Base-by-base conservation (phyloP, 1,140 invertebrate genomes). In the Himalopsyche phryganea region DNA sequence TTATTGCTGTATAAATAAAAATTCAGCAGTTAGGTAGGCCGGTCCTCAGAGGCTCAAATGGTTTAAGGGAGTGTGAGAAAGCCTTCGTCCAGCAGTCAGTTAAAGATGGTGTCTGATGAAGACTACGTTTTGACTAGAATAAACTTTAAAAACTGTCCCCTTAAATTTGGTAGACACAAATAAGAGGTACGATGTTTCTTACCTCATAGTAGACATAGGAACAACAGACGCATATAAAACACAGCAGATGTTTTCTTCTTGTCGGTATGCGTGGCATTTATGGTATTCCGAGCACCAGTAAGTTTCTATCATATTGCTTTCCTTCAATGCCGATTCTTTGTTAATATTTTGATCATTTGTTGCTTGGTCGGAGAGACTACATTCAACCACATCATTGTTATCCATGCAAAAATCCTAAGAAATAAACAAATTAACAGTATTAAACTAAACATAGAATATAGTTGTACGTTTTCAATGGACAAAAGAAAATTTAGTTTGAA, bases 231-330 rank as follows among this genome's bases (percentile, higher is more conserved):
- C 77, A 68, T 86, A 89, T 1, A 90, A 68, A 6, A 84, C 81
- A 65, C 86, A 88, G 50, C 88, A 78, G 60, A 89, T 74, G 57
- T 85, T 76, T 65, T 83, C 74, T 11, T 75, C 76, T 15, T 80
- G 73, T 68, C 80, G 81, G 7, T 85, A 67, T 10, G 83, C 86
- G 65, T 91, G 88, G 67, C 89, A 90, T 74, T 93, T 93, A 69
- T 92, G 87, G 69, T 89, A 89, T 69, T 91, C 88, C 0, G 88
- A 89, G 67, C 86, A 86, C 82, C 89, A 87, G 70, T 91, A 92
- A 2, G 87, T 86, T 75, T 92, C 90, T 33, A 70, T 65, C 28
- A 75, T 65, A 9, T 55, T 58, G 1, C 54, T 62, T 20, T 64
- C 50, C 70, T 78, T 72, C 38, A 71, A 70, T 13, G 71, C 67